phyloP scores from a whole-genome alignment of 2,888 invertebrate species.

The Ethmia dodecea region DNA sequence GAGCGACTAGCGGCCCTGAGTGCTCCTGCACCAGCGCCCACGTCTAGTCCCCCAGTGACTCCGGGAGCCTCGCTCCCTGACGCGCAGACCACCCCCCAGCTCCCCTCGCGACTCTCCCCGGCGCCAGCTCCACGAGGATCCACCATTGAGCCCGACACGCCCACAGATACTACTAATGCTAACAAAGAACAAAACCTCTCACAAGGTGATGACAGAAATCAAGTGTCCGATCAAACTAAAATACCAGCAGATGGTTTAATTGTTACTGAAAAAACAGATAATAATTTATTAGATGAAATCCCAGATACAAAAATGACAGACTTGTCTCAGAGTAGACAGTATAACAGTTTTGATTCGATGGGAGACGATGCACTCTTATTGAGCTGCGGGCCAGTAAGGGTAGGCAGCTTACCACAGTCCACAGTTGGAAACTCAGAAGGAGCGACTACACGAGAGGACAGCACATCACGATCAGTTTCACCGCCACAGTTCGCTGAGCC shows the following conservation, averaged over 20 bases:
- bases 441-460: slow-evolving; percentile 55
- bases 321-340: slow-evolving; percentile 67
- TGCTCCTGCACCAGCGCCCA: slow-evolving; percentile 65
- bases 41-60: slow-evolving; percentile 67
- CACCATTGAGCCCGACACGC: slow-evolving; percentile 46
- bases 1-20: slow-evolving; percentile 83
- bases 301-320: slow-evolving; percentile 74
- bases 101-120: slow-evolving; percentile 36
- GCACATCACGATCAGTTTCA: slow-evolving; percentile 64
- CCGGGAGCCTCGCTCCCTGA: slow-evolving; percentile 58
- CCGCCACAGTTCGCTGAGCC: slow-evolving; percentile 70
- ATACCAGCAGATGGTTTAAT: slow-evolving; percentile 66
- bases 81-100: slow-evolving; percentile 31
- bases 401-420: slow-evolving; percentile 54
- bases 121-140: slow-evolving; percentile 39
- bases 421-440: slow-evolving; percentile 54
- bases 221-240: slow-evolving; percentile 52
- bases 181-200: slow-evolving; percentile 59
- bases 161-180: slow-evolving; percentile 42
- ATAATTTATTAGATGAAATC: slow-evolving; percentile 68
- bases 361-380: slow-evolving; percentile 65
- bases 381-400: slow-evolving; percentile 66
- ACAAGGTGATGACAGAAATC: slow-evolving; percentile 52
- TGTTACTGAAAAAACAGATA: slow-evolving; percentile 69
- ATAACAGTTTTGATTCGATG: slow-evolving; percentile 71